Evolutionary conservation across 1,140 invertebrate species (phyloP), one percentile per base, ranked within the genome.

Genomic region (Listronotus oregonensis): DNA sequence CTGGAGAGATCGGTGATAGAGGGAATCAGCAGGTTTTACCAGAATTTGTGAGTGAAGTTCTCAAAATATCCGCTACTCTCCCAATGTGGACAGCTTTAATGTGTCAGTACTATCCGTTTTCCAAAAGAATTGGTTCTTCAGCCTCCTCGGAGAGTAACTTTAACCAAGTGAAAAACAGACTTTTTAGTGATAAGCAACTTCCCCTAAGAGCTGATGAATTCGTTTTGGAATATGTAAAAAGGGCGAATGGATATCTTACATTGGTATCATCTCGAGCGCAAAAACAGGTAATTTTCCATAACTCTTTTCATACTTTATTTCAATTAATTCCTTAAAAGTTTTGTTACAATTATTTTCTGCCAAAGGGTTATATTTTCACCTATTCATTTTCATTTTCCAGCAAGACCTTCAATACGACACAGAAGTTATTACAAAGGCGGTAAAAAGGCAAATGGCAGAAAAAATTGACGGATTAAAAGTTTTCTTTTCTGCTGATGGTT

Each of bases 61-160:
- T 46, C 7, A 46, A 46, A 46, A 46, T 46, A 46, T 46, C 44
- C 11, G 14, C 7, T 46, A 46, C 44, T 9, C 7, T 46, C 14
- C 44, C 15, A 7, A 46, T 46, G 44, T 46, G 44, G 44, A 46
- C 44, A 46, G 14, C 7, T 46, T 46, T 46, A 14, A 46, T 46
- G 44, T 46, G 44, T 14, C 11, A 46, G 44, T 46, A 46, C 14
- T 46, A 9, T 14, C 44, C 44, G 14, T 9, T 9, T 7, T 46
- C 44, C 7, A 46, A 46, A 46, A 7, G 44, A 9, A 46, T 46
- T n/a, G 7, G 7, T 6, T 46, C 44, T 7, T 46, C 44, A 9
- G 44, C 44, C 14, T 7, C 44, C 44, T 46, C 44, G n/a, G n/a
- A n/a, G n/a, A n/a, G n/a, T n/a, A n/a, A 46, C 14, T 46, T 46